A percentile compares a stretch with the other conserved stretches of the same genome.
Conservation (phyloP, 2,797 vertebrate species). For the Sciaenops ocellatus region DNA sequence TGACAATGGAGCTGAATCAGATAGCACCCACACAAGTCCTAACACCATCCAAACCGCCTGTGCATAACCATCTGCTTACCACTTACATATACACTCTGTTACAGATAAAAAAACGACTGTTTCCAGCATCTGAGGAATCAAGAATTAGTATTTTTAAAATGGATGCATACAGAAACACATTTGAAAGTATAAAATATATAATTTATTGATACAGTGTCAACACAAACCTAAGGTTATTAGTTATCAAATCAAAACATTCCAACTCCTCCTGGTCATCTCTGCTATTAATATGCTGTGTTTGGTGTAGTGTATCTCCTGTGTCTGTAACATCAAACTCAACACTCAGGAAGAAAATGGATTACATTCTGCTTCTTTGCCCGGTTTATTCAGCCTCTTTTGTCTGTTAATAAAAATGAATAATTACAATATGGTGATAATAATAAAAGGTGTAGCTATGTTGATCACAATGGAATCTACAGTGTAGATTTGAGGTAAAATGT, state of each 20-base stretch:
- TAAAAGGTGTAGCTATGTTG: not conserved
- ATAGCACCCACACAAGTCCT: conserved; percentile 54
- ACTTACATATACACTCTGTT: conserved; percentile 24
- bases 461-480: not conserved
- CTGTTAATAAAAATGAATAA: not conserved
- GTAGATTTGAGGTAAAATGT: not conserved
- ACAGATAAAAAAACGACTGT: not conserved
- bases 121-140: not conserved
- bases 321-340: not conserved
- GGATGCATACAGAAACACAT: not conserved
- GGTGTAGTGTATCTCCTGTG: not conserved
- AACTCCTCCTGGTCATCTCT: not conserved
- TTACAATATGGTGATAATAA: not conserved
- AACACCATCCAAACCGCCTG: conserved; percentile 42
- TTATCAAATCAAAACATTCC: not conserved
- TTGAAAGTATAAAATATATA: not conserved
- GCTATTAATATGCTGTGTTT: not conserved
- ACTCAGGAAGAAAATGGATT: not conserved
- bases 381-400: not conserved
- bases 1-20: conserved; percentile 54
- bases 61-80: conserved; percentile 61
- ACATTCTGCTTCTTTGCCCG: not conserved
- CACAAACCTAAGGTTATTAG: too few species aligned
- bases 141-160: not conserved
- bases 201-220: not conserved